Evolutionary conservation across 2,888 invertebrate species (phyloP), one percentile per base, ranked within the genome.

Genomic region (Drosophila austrosaltans): DNA sequence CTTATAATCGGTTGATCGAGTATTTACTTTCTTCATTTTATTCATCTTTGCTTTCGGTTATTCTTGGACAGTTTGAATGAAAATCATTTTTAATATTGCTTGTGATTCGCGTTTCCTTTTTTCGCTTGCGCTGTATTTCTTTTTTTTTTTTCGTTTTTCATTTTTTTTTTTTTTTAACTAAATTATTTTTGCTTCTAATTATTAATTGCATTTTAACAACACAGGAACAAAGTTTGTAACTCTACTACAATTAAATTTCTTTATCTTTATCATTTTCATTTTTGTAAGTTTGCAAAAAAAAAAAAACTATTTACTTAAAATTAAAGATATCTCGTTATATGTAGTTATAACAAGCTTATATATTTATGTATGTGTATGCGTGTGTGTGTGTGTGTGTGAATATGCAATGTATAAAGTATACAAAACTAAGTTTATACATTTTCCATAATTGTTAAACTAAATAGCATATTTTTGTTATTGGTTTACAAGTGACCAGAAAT

Each of bases 401-500:
- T 59, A 68, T 80, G 80, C 82, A 81, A 85, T 79, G 82, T 76
- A 79, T 76, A 82, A 80, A 76, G 82, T 80, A 64, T 81, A 72
- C 75, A 68, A 62, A 44, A 81, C 61, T 56, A 57, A 66, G 16
- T 63, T 7, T 64, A 5, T 57, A 48, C 48, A 48, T 48, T 48
- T 25, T 64, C 22, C 58, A 20, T 39, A 60, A 59, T 30, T 53
- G 8, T 36, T 69, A 57, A 69, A 76, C 66, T 75, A 70, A 69
- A 67, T 20, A 78, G 75, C 75, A 42, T 77, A 69, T 67, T 66
- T 69, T 82, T 86, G 72, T 82, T 79, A 90, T 91, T 91, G 91
- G 90, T 90, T 89, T 91, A 76, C 66, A 81, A 79, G 82, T 91
- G 90, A 91, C 90, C 90, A 91, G 90, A 91, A 81, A 87, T 77